These are phyloP conservation scores for Eumacrocentrus americanus DNA, from an alignment of 2,888 invertebrate genomes.

Conservation along the genomic window DNA sequence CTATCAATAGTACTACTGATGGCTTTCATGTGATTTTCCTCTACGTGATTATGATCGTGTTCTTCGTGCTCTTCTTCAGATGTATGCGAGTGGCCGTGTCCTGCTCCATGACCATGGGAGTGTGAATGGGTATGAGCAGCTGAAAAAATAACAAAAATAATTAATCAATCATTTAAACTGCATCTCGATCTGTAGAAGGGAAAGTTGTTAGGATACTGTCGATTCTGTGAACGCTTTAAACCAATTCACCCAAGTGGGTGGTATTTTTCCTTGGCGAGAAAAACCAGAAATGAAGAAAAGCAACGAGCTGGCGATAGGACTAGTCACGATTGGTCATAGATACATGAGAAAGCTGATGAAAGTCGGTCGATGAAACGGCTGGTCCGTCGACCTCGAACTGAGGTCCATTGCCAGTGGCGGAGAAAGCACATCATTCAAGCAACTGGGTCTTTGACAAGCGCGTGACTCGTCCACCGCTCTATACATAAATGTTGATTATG, in stretches of 20 bases:
- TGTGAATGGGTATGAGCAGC: conserved; percentile 53
- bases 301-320: neutral
- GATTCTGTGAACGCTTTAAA: too few species aligned
- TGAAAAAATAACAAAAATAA: conserved; percentile 38
- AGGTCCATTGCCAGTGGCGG: conserved; percentile 30
- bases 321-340: conserved; percentile 27
- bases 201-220: neutral
- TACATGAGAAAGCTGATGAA: conserved; percentile 50
- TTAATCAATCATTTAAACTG: neutral
- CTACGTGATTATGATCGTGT: conserved; percentile 35
- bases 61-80: conserved; percentile 34
- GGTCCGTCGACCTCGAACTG: conserved; percentile 36
- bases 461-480: neutral
- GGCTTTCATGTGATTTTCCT: conserved; percentile 34
- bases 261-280: neutral
- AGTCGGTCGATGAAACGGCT: conserved; percentile 48
- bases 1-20: conserved; percentile 39
- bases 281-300: neutral
- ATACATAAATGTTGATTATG: neutral
- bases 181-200: neutral
- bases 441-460: conserved; percentile 10
- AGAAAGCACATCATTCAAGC: conserved; percentile 27
- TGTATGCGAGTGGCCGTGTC: conserved; percentile 45
- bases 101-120: conserved; percentile 41
- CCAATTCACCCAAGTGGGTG: neutral